Conservation (phyloP, 2,797 vertebrate species). For the Sandelia bainsii region DNA sequence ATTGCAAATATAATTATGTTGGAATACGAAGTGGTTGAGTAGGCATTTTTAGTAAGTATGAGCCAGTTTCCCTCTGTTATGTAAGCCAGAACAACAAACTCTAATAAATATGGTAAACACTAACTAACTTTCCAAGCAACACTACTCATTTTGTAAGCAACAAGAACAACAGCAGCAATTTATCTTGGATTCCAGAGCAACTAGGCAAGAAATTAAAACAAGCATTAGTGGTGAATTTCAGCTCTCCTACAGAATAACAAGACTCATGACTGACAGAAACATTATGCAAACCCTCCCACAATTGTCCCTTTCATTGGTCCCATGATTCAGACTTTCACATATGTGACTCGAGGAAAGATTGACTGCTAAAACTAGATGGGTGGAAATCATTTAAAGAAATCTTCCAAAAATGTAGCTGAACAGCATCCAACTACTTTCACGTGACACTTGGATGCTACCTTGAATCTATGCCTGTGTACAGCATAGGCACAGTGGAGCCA, state of each 20-base stretch:
- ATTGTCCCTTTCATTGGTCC: conserved; percentile 76
- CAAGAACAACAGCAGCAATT: conserved; percentile 52
- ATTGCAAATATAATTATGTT: conserved; percentile 28
- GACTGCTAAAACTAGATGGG: conserved; percentile 49
- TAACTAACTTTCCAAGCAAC: conserved; percentile 24
- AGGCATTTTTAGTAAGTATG: conserved; percentile 25
- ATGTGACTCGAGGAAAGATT: conserved; percentile 57
- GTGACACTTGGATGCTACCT: conserved; percentile 31
- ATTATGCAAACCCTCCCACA: conserved; percentile 73
- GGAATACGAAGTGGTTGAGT: conserved; percentile 19
- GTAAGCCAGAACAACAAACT: conserved; percentile 46
- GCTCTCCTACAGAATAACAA: conserved; percentile 64
- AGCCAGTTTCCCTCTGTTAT: conserved; percentile 24
- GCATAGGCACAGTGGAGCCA: too few species aligned
- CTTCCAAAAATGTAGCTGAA: conserved; percentile 15
- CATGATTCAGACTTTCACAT: conserved; percentile 59
- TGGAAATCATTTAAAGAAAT: conserved; percentile 49
- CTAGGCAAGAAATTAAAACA: conserved; percentile 79
- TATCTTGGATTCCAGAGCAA: conserved; percentile 74
- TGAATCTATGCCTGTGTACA: too few species aligned
- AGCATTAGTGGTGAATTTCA: conserved; percentile 72
- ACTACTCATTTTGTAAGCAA: conserved; percentile 46
- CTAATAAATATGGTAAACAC: conserved; percentile 46
- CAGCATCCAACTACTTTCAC: conserved; percentile 31
- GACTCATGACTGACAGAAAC: conserved; percentile 78